A percentile compares a stretch with the other conserved stretches of the same genome.
phyloP scores from a whole-genome alignment of 2,113 vertebrate genomes.

The Spea bombifrons region DNA sequence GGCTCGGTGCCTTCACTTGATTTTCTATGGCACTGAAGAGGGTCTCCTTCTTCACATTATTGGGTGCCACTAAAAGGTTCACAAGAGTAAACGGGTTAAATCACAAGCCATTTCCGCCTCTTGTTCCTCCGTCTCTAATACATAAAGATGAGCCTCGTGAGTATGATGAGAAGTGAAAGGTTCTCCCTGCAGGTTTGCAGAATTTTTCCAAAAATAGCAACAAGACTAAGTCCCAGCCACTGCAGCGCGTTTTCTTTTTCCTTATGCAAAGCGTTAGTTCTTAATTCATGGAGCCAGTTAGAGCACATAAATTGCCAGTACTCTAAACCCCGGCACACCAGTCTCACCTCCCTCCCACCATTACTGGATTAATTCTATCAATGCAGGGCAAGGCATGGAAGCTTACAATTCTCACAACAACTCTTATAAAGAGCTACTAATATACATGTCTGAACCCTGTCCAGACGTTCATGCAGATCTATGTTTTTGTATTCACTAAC shows the following conservation, averaged over 20 bases:
- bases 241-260: constrained; percentile 5
- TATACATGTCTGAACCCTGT: not conserved
- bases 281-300: constrained; percentile 4
- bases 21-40: not conserved
- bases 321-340: not conserved
- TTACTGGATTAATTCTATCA: constrained; percentile 3
- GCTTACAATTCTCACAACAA: not conserved
- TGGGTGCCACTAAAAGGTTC: not conserved
- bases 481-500: not conserved
- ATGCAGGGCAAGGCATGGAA: not conserved
- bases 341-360: not conserved
- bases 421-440: not conserved
- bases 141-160: constrained; percentile 28
- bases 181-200: constrained; percentile 20
- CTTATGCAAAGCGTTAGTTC: constrained; percentile 11
- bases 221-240: constrained; percentile 2
- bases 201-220: constrained; percentile 19
- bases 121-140: constrained; percentile 11
- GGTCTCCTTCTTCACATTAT: not conserved
- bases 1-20: not conserved
- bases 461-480: not conserved
- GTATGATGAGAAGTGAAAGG: constrained; percentile 28
- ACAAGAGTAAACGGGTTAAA: constrained; percentile 3
- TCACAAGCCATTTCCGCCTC: not conserved
- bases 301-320: constrained; percentile 15